Conservation (phyloP, 2,888 invertebrate genomes). For the Heterodera filipjevi region DNA sequence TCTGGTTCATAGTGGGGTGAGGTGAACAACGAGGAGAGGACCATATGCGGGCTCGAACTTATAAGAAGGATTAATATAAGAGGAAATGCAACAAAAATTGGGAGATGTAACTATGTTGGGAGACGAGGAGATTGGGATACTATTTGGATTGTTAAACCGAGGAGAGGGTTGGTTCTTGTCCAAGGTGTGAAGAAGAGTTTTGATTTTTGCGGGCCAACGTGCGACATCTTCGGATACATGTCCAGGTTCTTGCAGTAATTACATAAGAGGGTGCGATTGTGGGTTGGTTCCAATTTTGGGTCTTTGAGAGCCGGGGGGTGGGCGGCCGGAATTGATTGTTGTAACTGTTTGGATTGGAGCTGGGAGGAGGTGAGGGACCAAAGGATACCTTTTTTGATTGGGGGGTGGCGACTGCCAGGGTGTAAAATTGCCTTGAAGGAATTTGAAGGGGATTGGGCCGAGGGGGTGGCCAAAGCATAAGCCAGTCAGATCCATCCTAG, state of each 20-base stretch:
- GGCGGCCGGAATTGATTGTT: neutral
- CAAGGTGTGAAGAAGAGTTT: too few relatives aligned
- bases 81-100: too few relatives aligned
- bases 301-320: neutral
- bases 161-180: too few relatives aligned
- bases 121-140: too few relatives aligned
- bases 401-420: too few relatives aligned
- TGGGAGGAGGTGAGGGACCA: neutral
- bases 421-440: too few relatives aligned
- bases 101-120: too few relatives aligned
- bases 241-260: slow-evolving; percentile 8
- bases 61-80: too few relatives aligned
- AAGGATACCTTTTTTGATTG: neutral
- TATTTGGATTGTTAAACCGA: too few relatives aligned
- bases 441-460: neutral
- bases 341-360: neutral
- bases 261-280: neutral
- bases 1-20: too few relatives aligned
- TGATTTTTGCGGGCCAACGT: neutral
- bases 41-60: too few relatives aligned
- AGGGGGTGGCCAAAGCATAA: neutral
- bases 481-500: neutral
- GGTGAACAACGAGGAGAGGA: too few relatives aligned
- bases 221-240: neutral
- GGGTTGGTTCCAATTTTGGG: neutral